Base-by-base conservation (phyloP, 2,113 vertebrate species). In the Spermophilus dauricus region DNA sequence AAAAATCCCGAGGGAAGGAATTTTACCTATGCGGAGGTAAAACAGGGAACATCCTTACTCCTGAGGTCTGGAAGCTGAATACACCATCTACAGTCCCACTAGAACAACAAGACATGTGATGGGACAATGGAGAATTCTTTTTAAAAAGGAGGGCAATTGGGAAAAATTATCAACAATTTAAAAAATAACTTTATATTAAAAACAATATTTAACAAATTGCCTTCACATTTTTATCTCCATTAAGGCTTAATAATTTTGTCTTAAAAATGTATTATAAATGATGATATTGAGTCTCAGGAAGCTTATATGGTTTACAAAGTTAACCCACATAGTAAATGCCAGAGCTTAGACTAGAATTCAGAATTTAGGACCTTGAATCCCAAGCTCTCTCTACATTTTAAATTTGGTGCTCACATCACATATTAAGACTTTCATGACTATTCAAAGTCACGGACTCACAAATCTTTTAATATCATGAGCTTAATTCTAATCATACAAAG, bases 401-500 rank as follows among this genome's bases (percentile, higher is more conserved):
- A 53, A 86, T 94, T 89, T 85, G 11, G 10, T 92, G 39, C 5
- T 89, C 8, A 26, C 1, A 82, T 75, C 26, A 80, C 39, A 75
- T 76, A 63, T 30, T 88, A 26, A 83, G 14, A 80, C 5, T 32
- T 73, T 63, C 17, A 72, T 76, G 2, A 81, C 13, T 86, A 92
- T 93, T 92, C 70, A 85, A 84, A 75, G n/a, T 72, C 92, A 94
- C 11, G 8, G 6, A 96, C 84, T 94, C 45, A 84, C 56, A 87
- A 94, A 76, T 87, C n/a, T 53, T 92, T 95, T 91, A 90, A 91
- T 87, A 84, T 58, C 78, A 86, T 6, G 22, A 48, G 56, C 39
- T 97, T 94, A 97, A 51, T n/a, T 65, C 6, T 72, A 84, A 90
- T 84, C 67, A 80, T 32, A n/a, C 34, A 90, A 94, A 53, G 26